These are phyloP conservation scores for Elysia chlorotica DNA, from an alignment of 1,140 invertebrate species.

Conservation along the genomic window DNA sequence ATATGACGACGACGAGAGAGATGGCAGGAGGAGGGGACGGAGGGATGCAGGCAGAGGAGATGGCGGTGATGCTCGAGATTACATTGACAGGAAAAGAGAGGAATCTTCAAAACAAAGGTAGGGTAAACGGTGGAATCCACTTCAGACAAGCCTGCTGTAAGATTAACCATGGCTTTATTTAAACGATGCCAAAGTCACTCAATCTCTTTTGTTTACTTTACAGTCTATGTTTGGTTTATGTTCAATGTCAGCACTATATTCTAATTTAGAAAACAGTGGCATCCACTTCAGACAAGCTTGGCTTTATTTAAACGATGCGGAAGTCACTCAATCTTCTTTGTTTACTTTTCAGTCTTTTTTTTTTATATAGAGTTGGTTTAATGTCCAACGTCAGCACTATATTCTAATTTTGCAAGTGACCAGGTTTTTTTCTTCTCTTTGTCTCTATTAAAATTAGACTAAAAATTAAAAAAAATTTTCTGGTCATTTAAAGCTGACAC, in stretches of 20 bases:
- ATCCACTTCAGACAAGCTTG: background rate
- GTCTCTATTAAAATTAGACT: too few species aligned
- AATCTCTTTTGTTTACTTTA: background rate
- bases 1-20: background rate
- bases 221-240: background rate
- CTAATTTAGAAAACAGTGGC: too few species aligned
- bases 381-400: too few species aligned
- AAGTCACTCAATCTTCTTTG: background rate
- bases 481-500: too few species aligned
- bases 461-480: too few species aligned
- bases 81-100: too few species aligned
- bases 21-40: background rate
- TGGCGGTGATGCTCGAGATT: too few species aligned
- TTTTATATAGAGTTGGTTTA: too few species aligned
- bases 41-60: constrained; percentile 7
- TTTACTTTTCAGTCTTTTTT: background rate
- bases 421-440: too few species aligned
- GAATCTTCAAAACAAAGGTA: too few species aligned
- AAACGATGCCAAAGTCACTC: background rate
- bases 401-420: too few species aligned
- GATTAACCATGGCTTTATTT: background rate
- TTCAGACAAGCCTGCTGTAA: background rate
- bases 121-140: background rate
- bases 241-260: too few species aligned
- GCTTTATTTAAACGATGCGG: background rate